Evolutionary conservation across 2,797 vertebrate species (phyloP).

Genomic region (Melanotaenia nigrans): DNA sequence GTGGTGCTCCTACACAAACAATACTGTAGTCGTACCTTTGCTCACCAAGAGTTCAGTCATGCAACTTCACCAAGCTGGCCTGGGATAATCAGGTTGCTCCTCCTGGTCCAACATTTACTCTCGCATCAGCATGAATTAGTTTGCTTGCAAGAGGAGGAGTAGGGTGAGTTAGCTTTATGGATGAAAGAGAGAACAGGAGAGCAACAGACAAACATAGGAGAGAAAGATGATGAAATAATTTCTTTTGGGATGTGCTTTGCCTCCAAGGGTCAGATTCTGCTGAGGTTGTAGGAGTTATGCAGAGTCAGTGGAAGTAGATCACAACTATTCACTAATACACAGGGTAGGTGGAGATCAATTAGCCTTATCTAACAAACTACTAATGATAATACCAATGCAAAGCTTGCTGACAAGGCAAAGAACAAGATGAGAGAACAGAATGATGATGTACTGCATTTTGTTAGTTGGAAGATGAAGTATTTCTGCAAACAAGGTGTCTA

Average conservation of each 20-base stretch:
- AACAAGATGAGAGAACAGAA: conserved; percentile 55
- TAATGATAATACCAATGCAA: conserved; percentile 72
- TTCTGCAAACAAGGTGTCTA: conserved; percentile 54
- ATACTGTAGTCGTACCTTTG: conserved; percentile 48
- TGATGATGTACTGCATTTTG: conserved; percentile 73
- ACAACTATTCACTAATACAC: conserved; percentile 67
- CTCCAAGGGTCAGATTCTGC: conserved; percentile 72
- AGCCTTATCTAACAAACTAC: conserved; percentile 80
- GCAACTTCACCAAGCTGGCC: conserved; percentile 49
- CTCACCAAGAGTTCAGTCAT: conserved; percentile 51
- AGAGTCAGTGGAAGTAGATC: conserved; percentile 75
- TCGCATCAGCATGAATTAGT: conserved; percentile 61
- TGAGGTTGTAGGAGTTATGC: conserved; percentile 75
- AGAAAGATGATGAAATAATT: conserved; percentile 72
- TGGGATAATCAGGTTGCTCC: conserved; percentile 58
- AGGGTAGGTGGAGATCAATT: conserved; percentile 77
- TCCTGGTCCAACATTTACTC: conserved; percentile 57
- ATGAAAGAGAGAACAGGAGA: conserved; percentile 40
- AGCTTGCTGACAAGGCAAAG: conserved; percentile 66
- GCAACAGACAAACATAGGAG: conserved; percentile 39
- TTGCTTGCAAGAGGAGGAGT: conserved; percentile 34
- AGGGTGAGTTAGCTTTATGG: conserved; percentile 32
- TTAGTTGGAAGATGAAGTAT: conserved; percentile 52
- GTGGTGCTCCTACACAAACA: conserved; percentile 70
- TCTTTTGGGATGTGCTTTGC: conserved; percentile 64